Base-by-base conservation (phyloP, 2,797 vertebrate species). In the Natrix natrix region DNA sequence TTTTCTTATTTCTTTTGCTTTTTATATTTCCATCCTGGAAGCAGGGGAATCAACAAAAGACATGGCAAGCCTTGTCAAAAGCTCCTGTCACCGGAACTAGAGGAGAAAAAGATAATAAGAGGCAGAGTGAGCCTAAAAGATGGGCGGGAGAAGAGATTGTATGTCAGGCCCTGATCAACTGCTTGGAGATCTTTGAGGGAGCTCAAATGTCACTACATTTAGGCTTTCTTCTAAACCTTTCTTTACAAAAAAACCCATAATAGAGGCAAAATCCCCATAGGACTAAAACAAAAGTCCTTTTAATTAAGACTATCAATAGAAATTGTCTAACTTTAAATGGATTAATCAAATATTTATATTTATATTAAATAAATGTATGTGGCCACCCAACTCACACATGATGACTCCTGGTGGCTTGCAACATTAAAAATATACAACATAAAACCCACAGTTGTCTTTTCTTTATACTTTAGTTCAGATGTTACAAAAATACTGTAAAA, bases 41-140 rank as follows among this genome's bases (percentile, higher is more conserved):
- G 90, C 90, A 63, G 90, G 52, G 61, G 57, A 91, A 86, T 93
- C 86, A 91, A 93, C 89, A 74, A 89, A 52, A 69, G 69, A 48
- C 11, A 74, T 89, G 86, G 91, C 90, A 93, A 60, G 87, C 16
- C 93, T 88, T 93, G 93, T 91, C 93, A 93, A 93, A 93, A 93
- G 87, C 57, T 87, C 90, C 83, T 32, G 60, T 86, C 88, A 93
- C 24, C 43, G 56, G 90, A 54, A 59, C 69, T n/a, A 55, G 57
- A 52, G 56, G 52, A 22, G 52, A 59, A 22, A n/a, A 61, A n/a
- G 26, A 55, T 52, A 17, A 43, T 20, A 87, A 22, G 69, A 20
- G 87, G 17, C 43, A 88, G 74, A 55, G 17, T 37, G 37, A 22
- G 52, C 26, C 87, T 61, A 60, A 61, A n/a, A 59, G 57, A 83